Percentiles rank a stretch among this genome's conserved stretches.
Evolutionary conservation across 2,888 invertebrate species (phyloP).

Genomic region (Synanthedon formicaeformis): DNA sequence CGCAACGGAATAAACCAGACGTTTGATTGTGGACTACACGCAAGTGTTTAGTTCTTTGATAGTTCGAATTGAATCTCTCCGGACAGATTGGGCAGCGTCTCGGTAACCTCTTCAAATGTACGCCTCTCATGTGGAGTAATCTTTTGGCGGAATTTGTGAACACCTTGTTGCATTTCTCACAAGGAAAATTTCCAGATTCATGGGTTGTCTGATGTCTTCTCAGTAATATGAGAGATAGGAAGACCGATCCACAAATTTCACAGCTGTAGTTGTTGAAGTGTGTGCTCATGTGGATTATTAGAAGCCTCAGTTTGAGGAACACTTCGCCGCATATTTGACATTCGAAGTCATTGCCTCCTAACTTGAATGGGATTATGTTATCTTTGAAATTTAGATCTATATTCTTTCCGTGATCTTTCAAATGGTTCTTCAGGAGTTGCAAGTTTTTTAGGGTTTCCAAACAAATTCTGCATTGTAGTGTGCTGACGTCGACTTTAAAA

Average conservation of each 20-base stretch:
- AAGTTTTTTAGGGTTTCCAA: conserved; percentile 17
- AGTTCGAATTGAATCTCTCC: conserved; percentile 46
- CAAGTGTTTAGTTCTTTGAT: conserved; percentile 46
- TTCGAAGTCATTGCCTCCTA: conserved; percentile 29
- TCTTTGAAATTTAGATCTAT: conserved; percentile 31
- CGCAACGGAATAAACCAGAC: conserved; percentile 31
- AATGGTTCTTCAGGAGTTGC: conserved; percentile 31
- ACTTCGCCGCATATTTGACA: conserved; percentile 43
- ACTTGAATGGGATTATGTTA: conserved; percentile 46
- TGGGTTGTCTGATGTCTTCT: conserved; percentile 40
- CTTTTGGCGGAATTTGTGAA: conserved; percentile 41
- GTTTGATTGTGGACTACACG: conserved; percentile 40
- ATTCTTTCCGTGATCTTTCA: conserved; percentile 32
- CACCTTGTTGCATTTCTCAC: conserved; percentile 45
- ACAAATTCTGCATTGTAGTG: conserved; percentile 43
- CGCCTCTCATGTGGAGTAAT: conserved; percentile 33
- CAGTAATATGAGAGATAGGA: conserved; percentile 32
- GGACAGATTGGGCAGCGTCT: conserved; percentile 47
- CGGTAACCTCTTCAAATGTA: conserved; percentile 37
- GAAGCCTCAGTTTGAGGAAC: conserved; percentile 33
- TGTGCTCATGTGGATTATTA: conserved; percentile 51
- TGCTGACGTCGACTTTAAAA: conserved; percentile 43
- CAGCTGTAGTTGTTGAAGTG: conserved; percentile 54
- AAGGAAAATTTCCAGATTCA: conserved; percentile 38
- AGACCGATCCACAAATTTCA: conserved; percentile 45